These are phyloP conservation scores for Margaritifera margaritifera DNA, from an alignment of 2,888 invertebrate species.

Conservation along the genomic window DNA sequence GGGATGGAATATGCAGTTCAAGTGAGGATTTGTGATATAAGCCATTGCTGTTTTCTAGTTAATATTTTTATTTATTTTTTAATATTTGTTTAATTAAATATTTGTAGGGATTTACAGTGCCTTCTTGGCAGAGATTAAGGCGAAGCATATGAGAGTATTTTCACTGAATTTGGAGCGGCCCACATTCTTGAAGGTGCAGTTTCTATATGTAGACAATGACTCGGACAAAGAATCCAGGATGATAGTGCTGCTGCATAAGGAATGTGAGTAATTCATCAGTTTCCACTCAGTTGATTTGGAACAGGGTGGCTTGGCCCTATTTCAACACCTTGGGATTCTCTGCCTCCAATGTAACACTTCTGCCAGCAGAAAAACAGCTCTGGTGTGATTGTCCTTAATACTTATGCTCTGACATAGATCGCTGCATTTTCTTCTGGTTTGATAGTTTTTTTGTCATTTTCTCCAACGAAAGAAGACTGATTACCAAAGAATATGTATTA, in stretches of 20 bases:
- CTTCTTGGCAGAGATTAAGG: slow-evolving; percentile 63
- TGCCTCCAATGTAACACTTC: too few species aligned
- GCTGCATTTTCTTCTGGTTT: too few species aligned
- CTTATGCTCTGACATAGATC: too few species aligned
- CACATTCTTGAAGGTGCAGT: slow-evolving; percentile 65
- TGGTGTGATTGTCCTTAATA: too few species aligned
- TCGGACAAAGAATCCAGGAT: slow-evolving; percentile 57
- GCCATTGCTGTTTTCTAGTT: neutral
- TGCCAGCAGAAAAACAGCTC: too few species aligned
- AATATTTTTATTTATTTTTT: neutral
- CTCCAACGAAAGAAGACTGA: too few species aligned
- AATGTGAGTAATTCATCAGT: slow-evolving; percentile 51
- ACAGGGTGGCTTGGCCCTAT: too few species aligned
- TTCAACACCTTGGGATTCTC: too few species aligned
- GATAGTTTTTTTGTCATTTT: too few species aligned
- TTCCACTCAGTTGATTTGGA: too few species aligned
- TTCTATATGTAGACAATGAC: slow-evolving; percentile 57
- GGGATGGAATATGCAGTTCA: too few species aligned
- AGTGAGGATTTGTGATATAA: neutral
- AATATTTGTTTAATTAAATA: neutral
- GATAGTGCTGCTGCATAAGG: slow-evolving; percentile 66
- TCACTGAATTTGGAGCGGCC: slow-evolving; percentile 64
- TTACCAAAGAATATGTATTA: too few species aligned
- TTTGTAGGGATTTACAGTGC: slow-evolving; percentile 59
- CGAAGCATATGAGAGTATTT: slow-evolving; percentile 58